These are phyloP conservation scores for Scomber japonicus DNA, from an alignment of 2,113 vertebrate genomes.

Conservation along the genomic window DNA sequence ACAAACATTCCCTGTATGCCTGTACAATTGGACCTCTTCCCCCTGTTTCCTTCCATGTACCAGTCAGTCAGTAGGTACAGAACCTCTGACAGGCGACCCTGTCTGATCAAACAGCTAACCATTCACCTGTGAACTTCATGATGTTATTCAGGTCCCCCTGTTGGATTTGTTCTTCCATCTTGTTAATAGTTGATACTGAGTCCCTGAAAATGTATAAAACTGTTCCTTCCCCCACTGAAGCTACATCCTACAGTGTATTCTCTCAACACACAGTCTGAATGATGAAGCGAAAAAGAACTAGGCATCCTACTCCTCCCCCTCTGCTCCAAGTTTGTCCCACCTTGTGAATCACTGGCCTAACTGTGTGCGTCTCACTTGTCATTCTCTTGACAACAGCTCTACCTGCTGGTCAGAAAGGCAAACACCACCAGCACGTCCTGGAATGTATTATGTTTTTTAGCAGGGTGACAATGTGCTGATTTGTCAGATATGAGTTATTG, in stretches of 20 bases:
- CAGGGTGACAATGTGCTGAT: background rate
- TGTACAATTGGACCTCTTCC: conserved; percentile 6
- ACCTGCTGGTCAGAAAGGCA: conserved; percentile 67
- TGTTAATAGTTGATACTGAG: conserved; percentile 5
- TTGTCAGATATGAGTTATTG: background rate
- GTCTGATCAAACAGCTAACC: background rate
- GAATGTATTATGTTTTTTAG: background rate
- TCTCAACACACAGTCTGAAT: background rate
- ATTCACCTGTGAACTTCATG: conserved; percentile 18
- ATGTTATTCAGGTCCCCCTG: background rate
- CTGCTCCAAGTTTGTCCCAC: conserved; percentile 48
- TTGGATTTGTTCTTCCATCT: background rate
- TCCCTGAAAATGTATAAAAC: background rate
- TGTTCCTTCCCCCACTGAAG: background rate
- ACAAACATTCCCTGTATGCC: conserved; percentile 15
- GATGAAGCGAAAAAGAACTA: conserved; percentile 16
- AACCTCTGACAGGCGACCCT: background rate
- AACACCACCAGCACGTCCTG: background rate
- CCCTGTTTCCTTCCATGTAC: background rate
- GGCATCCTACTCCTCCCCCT: conserved; percentile 25
- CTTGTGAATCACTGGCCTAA: conserved; percentile 48
- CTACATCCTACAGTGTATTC: background rate
- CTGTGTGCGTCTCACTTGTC: conserved; percentile 12
- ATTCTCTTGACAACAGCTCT: conserved; percentile 72
- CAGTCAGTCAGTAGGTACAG: no score